These are phyloP conservation scores for Ornithoptera priamus DNA, from an alignment of 2,888 invertebrate species.

Conservation along the genomic window DNA sequence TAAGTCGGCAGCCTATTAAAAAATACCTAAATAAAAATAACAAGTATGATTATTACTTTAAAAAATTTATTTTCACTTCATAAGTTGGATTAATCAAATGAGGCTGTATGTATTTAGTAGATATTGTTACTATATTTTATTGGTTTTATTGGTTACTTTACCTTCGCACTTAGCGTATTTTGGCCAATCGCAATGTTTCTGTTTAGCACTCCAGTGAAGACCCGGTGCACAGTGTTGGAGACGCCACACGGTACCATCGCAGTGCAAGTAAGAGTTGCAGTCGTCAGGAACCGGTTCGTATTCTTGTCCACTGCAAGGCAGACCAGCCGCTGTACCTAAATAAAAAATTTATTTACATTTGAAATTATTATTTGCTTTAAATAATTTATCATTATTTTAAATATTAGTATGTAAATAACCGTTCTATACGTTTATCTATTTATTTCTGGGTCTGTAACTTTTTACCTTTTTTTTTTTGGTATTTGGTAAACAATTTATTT, in stretches of 20 bases:
- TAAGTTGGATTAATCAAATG: background rate
- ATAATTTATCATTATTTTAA: background rate
- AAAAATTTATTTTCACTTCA: too few species aligned
- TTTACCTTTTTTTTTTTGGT: too few species aligned
- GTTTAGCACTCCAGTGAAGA: constrained; percentile 87
- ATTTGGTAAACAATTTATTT: too few species aligned
- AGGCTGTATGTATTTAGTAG: background rate
- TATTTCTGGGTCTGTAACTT: background rate
- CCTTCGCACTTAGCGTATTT: constrained; percentile 83
- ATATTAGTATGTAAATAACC: background rate
- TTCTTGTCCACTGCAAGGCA: constrained; percentile 56
- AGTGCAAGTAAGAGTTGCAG: constrained; percentile 88
- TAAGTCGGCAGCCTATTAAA: too few species aligned
- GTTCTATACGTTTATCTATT: background rate
- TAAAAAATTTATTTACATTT: background rate
- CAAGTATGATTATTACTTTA: too few species aligned
- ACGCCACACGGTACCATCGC: constrained; percentile 84
- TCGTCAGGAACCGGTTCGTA: constrained; percentile 81
- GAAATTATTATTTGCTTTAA: background rate
- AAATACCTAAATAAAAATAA: too few species aligned
- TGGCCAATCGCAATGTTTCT: constrained; percentile 91
- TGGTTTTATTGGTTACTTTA: constrained; percentile 33
- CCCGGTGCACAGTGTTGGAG: constrained; percentile 88
- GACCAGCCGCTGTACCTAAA: constrained; percentile 45
- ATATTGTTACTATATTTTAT: background rate